Base-by-base conservation (phyloP, 2,797 vertebrate genomes). In the Chrysocyon brachyurus region DNA sequence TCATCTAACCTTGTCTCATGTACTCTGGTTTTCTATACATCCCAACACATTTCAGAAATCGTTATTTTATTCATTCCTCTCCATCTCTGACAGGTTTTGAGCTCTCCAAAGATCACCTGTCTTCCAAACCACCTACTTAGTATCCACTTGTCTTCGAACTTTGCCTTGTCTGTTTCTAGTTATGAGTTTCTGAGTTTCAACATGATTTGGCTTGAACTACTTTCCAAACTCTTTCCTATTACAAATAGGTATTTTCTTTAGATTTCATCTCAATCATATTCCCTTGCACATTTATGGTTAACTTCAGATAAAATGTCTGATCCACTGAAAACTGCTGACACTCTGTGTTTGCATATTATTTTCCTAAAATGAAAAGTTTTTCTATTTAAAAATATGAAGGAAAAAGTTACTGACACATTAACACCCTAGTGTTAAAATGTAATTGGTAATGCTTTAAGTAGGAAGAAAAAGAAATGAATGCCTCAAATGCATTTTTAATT, bases 251-350 rank as follows among this genome's bases (percentile, higher is more conserved):
- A 64, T 17, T 21, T 54, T 61, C 88, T 49, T 36, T 36, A 28
- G 12, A 93, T 61, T 70, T 91, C n/a, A 87, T 21, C 14, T 78
- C 49, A 90, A 92, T 79, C 24, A 73, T 28, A 57, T 77, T 91
- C 28, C 63, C 52, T 61, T 75, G 21, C 72, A 64, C 70, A 94
- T 81, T 92, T 79, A 87, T 61, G 24, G 24, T 12, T 85, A 17
- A 87, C 17, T 70, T 70, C 90, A 24, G 63, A 90, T 57, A 87
- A 95, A 95, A 63, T 40, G 63, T 88, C 57, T 86, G 12, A 59
- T 70, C 22, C 19, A 70, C 14, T 64, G 17, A 57, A 93, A 90
- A 33, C 22, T 73, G 12, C 28, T 97, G 21, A 68, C 87, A 73
- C 75, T 77, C 75, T 77, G 46, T 36, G 22, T 68, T 93, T 87